A percentile compares a stretch with the other conserved stretches of the same genome.
phyloP scores from a whole-genome alignment of 2,113 vertebrate species.

The Eptatretus burgeri region DNA sequence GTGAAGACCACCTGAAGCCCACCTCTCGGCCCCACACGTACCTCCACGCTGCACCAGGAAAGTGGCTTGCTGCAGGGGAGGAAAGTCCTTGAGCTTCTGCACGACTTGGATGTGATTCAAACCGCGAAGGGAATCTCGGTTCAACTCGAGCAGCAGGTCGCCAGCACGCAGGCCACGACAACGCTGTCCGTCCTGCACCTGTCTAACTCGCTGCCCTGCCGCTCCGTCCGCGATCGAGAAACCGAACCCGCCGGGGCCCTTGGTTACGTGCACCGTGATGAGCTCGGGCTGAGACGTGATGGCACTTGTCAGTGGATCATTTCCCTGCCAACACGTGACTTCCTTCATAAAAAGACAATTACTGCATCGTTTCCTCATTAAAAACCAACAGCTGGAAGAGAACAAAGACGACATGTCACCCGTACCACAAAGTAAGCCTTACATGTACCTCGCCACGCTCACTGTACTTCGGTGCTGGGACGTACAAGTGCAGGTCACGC shows the following conservation, averaged over 20 bases:
- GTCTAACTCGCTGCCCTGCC: conserved; percentile 75
- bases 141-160: conserved; percentile 88
- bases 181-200: conserved; percentile 79
- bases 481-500: background rate
- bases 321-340: conserved; percentile 71
- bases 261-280: conserved; percentile 84
- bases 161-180: conserved; percentile 82
- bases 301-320: conserved; percentile 78
- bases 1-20: too few relatives aligned
- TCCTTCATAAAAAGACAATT: conserved; percentile 44
- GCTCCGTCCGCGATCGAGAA: conserved; percentile 89
- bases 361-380: conserved; percentile 37
- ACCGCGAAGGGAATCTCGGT: conserved; percentile 66
- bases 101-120: conserved; percentile 82
- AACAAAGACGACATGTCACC: conserved; percentile 70
- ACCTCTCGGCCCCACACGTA: conserved; percentile 16
- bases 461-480: conserved; percentile 1
- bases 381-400: conserved; percentile 46
- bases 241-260: conserved; percentile 76
- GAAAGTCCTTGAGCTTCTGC: conserved; percentile 88
- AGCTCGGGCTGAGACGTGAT: conserved; percentile 68
- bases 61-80: conserved; percentile 48
- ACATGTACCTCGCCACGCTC: conserved; percentile 13
- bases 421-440: conserved; percentile 92
- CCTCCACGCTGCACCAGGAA: conserved; percentile 76